Evolutionary conservation across 2,888 invertebrate species (phyloP).

Genomic region (Erynnis tages): DNA sequence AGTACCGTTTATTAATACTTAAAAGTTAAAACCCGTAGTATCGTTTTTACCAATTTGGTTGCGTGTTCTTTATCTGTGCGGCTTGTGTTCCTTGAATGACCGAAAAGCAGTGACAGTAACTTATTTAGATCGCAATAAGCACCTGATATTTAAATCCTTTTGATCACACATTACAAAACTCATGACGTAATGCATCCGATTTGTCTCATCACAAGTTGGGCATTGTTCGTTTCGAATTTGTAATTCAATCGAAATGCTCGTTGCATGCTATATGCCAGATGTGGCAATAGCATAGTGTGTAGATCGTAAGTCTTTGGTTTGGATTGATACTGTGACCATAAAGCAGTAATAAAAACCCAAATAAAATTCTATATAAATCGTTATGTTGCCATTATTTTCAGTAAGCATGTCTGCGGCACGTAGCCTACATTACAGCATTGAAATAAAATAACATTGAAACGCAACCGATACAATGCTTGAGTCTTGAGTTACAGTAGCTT

Average conservation of each 20-base stretch:
- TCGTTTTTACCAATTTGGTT: too few species aligned
- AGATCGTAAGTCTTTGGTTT: slow-evolving; percentile 47
- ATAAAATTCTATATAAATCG: neutral
- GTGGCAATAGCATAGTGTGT: slow-evolving; percentile 47
- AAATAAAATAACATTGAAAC: neutral
- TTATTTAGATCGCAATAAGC: neutral
- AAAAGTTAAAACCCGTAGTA: too few species aligned
- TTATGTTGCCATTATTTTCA: neutral
- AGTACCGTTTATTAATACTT: neutral
- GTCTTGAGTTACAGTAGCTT: neutral
- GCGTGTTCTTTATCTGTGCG: neutral
- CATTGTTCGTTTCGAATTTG: slow-evolving; percentile 60
- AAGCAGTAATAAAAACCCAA: neutral
- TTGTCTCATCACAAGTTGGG: slow-evolving; percentile 49
- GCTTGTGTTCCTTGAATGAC: neutral
- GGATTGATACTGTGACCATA: slow-evolving; percentile 28
- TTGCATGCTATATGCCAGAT: slow-evolving; percentile 62
- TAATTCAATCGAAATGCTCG: slow-evolving; percentile 64
- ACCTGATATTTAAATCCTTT: slow-evolving; percentile 19
- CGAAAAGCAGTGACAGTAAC: neutral
- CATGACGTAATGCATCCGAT: slow-evolving; percentile 51
- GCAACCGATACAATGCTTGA: slow-evolving; percentile 2
- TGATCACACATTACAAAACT: slow-evolving; percentile 40
- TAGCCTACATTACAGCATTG: slow-evolving; percentile 1
- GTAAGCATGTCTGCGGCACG: neutral